phyloP scores from a whole-genome alignment of 2,888 invertebrate genomes.

The Nysson spinosus region DNA sequence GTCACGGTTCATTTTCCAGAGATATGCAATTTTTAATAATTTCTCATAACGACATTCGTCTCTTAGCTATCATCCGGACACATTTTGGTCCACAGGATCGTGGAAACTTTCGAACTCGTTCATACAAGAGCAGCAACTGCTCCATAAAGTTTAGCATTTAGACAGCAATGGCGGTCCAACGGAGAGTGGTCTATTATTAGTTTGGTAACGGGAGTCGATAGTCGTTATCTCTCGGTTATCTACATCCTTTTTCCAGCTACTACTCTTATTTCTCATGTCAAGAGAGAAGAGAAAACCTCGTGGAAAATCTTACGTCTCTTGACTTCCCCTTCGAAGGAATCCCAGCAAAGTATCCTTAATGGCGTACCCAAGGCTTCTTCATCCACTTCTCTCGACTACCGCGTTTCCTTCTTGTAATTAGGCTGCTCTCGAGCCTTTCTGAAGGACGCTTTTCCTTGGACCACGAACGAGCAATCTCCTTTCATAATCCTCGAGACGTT shows the following conservation, averaged over 20 bases:
- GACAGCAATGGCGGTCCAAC: conserved; percentile 15
- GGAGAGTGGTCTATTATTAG: conserved; percentile 59
- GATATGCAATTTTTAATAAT: too few relatives aligned
- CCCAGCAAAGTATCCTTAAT: conserved; percentile 16
- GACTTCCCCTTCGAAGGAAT: conserved; percentile 1
- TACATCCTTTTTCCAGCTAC: conserved; percentile 18
- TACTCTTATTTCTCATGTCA: too few relatives aligned
- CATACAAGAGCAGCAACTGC: not conserved
- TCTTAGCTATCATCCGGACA: too few relatives aligned
- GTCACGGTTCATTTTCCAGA: too few relatives aligned
- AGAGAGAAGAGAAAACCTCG: not conserved
- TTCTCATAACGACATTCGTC: too few relatives aligned
- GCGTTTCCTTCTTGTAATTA: conserved; percentile 40
- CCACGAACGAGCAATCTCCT: conserved; percentile 44
- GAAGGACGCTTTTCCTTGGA: conserved; percentile 43
- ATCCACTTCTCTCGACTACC: conserved; percentile 6
- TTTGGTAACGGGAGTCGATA: conserved; percentile 61
- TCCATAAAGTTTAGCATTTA: conserved; percentile 35
- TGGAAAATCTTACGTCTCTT: not conserved
- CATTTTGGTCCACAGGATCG: too few relatives aligned
- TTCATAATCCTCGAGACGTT: conserved; percentile 52
- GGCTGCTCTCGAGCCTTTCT: conserved; percentile 38
- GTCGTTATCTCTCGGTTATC: conserved; percentile 62
- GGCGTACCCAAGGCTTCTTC: conserved; percentile 1
- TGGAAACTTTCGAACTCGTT: not conserved